Conservation (phyloP, 2,797 vertebrate genomes). For the Hoplostethus mediterraneus region DNA sequence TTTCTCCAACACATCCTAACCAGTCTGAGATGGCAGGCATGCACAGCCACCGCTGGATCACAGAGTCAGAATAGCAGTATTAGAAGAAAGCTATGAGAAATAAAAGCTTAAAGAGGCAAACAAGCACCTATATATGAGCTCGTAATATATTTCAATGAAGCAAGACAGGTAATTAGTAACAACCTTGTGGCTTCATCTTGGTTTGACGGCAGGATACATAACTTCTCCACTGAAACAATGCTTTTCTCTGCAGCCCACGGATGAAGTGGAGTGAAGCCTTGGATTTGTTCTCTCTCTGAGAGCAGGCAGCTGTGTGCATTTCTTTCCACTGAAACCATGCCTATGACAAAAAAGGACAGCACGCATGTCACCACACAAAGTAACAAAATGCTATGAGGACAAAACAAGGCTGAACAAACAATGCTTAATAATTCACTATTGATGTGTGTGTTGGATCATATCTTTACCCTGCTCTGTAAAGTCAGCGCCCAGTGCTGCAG, state of each 20-base stretch:
- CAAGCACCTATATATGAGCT: background rate
- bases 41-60: conserved; percentile 81
- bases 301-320: conserved; percentile 61
- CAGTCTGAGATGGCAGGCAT: conserved; percentile 39
- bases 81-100: background rate
- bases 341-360: conserved; percentile 71
- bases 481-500: conserved; percentile 76
- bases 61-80: background rate
- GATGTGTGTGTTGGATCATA: background rate
- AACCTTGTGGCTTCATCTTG: conserved; percentile 80
- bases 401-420: background rate
- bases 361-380: conserved; percentile 3
- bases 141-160: background rate
- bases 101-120: background rate
- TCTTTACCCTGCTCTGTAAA: conserved; percentile 84
- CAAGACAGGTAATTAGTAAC: conserved; percentile 30
- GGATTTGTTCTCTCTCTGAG: conserved; percentile 73
- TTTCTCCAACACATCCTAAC: conserved; percentile 75
- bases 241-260: conserved; percentile 68
- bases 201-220: conserved; percentile 72
- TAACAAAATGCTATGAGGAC: background rate
- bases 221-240: conserved; percentile 81
- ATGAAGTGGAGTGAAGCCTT: conserved; percentile 77
- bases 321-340: conserved; percentile 88
- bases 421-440: background rate